These are phyloP conservation scores for Pterobdella sp. DNA, from an alignment of 2,888 invertebrate genomes.

Conservation along the genomic window DNA sequence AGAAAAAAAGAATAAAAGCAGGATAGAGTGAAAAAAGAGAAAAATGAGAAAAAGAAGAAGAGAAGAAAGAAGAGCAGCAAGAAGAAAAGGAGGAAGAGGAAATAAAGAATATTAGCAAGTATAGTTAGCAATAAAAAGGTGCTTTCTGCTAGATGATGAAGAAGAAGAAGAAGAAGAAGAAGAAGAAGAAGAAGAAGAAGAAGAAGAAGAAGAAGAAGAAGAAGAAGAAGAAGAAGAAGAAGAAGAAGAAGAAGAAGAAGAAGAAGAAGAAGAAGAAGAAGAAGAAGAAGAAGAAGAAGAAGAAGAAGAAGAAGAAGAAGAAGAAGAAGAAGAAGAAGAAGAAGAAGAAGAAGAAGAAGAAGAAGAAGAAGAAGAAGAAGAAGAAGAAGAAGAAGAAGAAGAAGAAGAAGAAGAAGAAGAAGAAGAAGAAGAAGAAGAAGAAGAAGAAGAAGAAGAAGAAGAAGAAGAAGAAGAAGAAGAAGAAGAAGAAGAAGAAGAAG, in stretches of 20 bases:
- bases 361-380: not conserved
- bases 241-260: conserved; percentile 14
- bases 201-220: not conserved
- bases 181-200: not conserved
- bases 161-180: not conserved
- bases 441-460: not conserved
- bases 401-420: not conserved
- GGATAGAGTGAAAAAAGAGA: not conserved
- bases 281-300: not conserved
- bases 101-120: not conserved
- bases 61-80: not conserved
- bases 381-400: not conserved
- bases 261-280: conserved; percentile 2
- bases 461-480: not conserved
- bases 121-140: not conserved
- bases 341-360: not conserved
- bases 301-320: not conserved
- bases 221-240: conserved; percentile 3
- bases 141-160: not conserved
- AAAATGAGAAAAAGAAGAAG: not conserved
- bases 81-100: not conserved
- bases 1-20: not conserved
- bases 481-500: not conserved
- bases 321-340: not conserved
- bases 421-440: not conserved